Evolutionary conservation across 1,140 invertebrate genomes (phyloP), one percentile per base, ranked within the genome.

Genomic region (Mya arenaria): DNA sequence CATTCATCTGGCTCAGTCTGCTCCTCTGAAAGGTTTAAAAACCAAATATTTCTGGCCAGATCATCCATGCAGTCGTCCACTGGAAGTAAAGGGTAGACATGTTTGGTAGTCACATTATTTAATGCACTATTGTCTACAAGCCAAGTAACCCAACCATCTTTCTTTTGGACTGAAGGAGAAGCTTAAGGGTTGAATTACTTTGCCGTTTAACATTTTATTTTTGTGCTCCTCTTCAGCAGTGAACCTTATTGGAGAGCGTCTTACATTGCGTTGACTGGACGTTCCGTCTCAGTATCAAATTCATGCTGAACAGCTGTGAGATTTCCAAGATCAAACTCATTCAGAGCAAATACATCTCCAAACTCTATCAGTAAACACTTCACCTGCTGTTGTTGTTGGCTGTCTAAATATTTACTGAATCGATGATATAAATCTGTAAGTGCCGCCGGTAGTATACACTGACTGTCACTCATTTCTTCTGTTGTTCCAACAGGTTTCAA

Each of bases 71-170:
- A 66, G 8, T 55, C 62, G 19, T 56, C 60, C 13, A 48, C 34
- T 0, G 19, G 3, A 5, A 62, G 60, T 0, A 78, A 32, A 0
- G 74, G 60, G 32, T 37, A 78, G 0, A 34, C 37, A 41, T 78
- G 60, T 66, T 78, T 78, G 0, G 6, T 28, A 15, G 74, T 52
- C 4, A 78, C 60, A 1, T 15, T 13, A 28, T 66, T 66, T n/a
- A 78, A 25, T 19, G 60, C 41, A 1, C 74, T 10, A 55, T 78
- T 65, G 44, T 78, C 74, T n/a, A 78, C n/a, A n/a, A 37, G 52
- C 60, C 74, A 78, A 13, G 23, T 23, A 8, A 78, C 62, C 34
- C 10, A 10, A 5, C 60, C 62, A 78, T 78, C 74, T 17, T n/a
- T 19, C 32, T 78, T 78, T 28, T 62, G 65, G 13, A 66, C 60